Evolutionary conservation across 2,888 invertebrate genomes (phyloP).

Genomic region (Apamea crenata): DNA sequence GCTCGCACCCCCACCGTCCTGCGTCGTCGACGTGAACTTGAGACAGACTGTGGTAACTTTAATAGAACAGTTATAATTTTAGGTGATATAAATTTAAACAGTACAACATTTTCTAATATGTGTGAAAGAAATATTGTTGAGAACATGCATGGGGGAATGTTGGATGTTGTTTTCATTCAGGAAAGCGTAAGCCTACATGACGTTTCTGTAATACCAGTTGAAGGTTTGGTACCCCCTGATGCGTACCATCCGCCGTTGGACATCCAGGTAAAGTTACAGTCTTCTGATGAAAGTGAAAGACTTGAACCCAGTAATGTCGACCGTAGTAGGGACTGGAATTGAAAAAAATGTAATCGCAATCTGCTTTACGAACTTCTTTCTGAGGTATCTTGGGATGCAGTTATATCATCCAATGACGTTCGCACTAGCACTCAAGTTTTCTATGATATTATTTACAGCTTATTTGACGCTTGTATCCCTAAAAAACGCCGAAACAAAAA

Average conservation of each 20-base stretch:
- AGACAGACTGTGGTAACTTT: too few species aligned
- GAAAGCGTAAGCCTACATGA: too few species aligned
- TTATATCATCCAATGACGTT: neutral
- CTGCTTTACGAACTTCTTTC: neutral
- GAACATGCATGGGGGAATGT: neutral
- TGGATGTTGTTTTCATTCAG: too few species aligned
- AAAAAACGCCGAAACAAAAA: neutral
- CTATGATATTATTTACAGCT: too few species aligned
- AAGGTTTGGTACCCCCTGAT: neutral
- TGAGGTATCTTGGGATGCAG: neutral
- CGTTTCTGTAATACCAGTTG: too few species aligned
- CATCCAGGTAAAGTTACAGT: neutral
- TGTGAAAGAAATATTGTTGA: slow-evolving; percentile 1
- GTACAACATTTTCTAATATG: neutral
- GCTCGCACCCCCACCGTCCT: too few species aligned
- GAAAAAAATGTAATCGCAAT: neutral
- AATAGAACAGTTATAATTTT: too few species aligned
- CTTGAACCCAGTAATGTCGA: neutral
- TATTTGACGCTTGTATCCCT: neutral
- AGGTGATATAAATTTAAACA: too few species aligned
- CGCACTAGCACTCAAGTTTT: too few species aligned
- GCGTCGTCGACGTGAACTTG: too few species aligned
- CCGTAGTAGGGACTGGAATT: neutral
- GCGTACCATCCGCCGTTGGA: neutral
- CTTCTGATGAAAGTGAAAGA: neutral